These are phyloP conservation scores for Turritopsis rubra DNA, from an alignment of 30 jellyfish, hydroid and myxozoan species.

Conservation along the genomic window DNA sequence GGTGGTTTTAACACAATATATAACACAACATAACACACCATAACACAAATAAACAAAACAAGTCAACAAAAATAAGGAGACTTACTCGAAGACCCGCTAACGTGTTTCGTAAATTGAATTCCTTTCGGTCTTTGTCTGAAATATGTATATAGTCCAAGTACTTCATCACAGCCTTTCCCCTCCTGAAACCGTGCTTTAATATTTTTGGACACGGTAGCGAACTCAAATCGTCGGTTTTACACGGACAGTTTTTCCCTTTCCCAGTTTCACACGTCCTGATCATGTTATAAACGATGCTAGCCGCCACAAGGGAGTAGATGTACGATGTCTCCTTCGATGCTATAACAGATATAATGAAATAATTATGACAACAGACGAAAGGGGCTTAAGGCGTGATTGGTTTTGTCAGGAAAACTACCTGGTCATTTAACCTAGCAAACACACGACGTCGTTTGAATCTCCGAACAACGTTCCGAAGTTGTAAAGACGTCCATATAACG, in stretches of 20 bases:
- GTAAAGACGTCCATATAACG: no score
- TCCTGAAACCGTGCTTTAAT: conserved; percentile 45
- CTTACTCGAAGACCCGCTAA: conserved; percentile 62
- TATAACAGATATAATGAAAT: no score
- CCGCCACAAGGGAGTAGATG: conserved; percentile 75
- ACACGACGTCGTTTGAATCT: no score
- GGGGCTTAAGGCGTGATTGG: no score
- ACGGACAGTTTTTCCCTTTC: conserved; percentile 59
- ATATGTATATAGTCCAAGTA: conserved; percentile 44
- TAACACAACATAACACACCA: no score
- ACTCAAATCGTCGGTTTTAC: conserved; percentile 33
- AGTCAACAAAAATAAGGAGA: no score
- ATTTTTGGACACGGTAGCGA: conserved; percentile 35
- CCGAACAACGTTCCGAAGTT: no score
- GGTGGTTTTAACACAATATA: no score
- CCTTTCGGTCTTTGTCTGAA: conserved; percentile 32
- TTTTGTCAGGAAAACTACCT: neutral
- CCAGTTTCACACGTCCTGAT: conserved; percentile 64
- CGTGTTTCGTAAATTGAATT: conserved; percentile 45
- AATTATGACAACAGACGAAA: neutral
- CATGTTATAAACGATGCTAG: conserved; percentile 52
- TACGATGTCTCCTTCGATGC: conserved; percentile 69
- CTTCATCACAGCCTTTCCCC: conserved; percentile 45
- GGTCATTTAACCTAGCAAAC: no score
- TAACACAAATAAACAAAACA: no score